phyloP scores from a whole-genome alignment of 1,140 invertebrate genomes.

The Cryptotermes secundus region DNA sequence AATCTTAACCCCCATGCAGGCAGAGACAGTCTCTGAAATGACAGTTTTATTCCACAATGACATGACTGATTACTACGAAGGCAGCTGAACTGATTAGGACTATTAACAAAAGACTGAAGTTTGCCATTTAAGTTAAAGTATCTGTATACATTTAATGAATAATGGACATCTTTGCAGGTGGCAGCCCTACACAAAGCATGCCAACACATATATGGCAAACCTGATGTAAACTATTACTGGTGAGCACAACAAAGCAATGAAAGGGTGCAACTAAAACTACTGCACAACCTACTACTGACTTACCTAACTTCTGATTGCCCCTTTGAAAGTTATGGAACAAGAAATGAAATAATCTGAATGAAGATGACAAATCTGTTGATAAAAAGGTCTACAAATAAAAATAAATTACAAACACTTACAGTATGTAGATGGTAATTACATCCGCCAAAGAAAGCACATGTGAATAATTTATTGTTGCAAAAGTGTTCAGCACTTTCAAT shows the following conservation, averaged over 20 bases:
- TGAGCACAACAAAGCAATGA: conserved; percentile 34
- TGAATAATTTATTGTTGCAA: background rate
- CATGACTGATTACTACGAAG: too few species aligned
- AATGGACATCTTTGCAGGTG: too few species aligned
- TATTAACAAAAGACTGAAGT: too few species aligned
- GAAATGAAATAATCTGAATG: conserved; percentile 8
- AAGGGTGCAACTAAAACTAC: conserved; percentile 4
- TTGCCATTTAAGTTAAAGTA: too few species aligned
- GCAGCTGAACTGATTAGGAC: too few species aligned
- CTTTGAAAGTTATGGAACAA: conserved; percentile 15
- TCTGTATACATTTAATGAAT: too few species aligned
- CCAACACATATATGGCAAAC: background rate
- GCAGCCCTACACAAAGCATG: background rate
- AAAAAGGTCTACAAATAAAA: conserved; percentile 21
- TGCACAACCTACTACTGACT: background rate
- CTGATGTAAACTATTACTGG: background rate
- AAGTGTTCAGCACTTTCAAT: background rate
- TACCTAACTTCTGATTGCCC: conserved; percentile 3
- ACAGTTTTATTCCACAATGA: too few species aligned
- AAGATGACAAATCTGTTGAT: background rate
- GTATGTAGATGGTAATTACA: background rate
- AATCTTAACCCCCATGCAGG: too few species aligned
- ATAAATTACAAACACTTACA: conserved; percentile 2
- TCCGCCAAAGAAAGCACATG: background rate
- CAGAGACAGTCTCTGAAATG: too few species aligned